Evolutionary conservation across 2,888 invertebrate genomes (phyloP).

Genomic region (Uloborus plumipes): DNA sequence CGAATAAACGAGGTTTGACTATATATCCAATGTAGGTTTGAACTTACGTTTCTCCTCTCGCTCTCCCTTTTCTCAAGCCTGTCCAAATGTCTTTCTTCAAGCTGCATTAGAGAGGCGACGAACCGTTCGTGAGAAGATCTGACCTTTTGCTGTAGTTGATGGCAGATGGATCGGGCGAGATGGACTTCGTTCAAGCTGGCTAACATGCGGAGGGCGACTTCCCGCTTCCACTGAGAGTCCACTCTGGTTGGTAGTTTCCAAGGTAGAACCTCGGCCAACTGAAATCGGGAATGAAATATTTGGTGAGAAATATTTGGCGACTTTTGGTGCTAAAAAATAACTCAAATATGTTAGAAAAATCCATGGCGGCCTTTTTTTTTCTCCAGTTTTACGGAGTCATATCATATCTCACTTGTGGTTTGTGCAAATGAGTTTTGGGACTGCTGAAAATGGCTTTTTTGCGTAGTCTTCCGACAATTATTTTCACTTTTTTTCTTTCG

Average conservation of each 20-base stretch:
- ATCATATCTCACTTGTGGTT: too few relatives aligned
- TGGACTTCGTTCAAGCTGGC: constrained; percentile 52
- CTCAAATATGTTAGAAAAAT: too few relatives aligned
- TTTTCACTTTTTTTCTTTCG: too few relatives aligned
- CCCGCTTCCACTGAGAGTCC: constrained; percentile 48
- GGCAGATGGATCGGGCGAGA: constrained; percentile 43
- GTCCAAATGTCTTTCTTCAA: constrained; percentile 58
- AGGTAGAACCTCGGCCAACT: constrained; percentile 55
- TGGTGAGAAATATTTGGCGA: too few relatives aligned
- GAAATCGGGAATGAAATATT: not conserved
- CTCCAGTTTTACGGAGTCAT: too few relatives aligned
- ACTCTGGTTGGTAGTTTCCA: constrained; percentile 47
- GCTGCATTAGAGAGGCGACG: constrained; percentile 43
- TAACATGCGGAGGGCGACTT: constrained; percentile 44
- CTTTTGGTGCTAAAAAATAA: too few relatives aligned
- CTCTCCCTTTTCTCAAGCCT: constrained; percentile 53
- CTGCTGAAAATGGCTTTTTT: too few relatives aligned
- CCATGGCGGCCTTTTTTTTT: too few relatives aligned
- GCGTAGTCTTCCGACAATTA: too few relatives aligned
- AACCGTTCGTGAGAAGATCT: constrained; percentile 47
- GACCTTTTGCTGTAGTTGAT: constrained; percentile 56
- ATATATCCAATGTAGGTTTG: not conserved
- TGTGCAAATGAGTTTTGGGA: too few relatives aligned
- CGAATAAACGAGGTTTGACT: too few relatives aligned
- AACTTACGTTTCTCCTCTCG: constrained; percentile 49